These are phyloP conservation scores for Ptiloglossa arizonensis DNA, from an alignment of 1,140 invertebrate species.

Conservation along the genomic window DNA sequence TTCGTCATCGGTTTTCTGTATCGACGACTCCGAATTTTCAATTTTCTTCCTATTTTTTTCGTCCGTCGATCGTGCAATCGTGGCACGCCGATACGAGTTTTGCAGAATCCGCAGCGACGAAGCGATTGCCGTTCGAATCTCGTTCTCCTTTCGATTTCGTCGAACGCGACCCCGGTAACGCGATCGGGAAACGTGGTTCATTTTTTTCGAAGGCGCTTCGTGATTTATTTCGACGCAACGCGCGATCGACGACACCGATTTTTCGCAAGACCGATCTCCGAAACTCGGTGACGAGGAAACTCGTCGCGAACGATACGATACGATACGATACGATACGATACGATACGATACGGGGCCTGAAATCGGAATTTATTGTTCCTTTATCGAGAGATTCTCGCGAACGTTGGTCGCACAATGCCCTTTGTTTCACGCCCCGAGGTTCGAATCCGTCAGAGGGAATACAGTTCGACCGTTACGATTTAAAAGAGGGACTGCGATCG, in stretches of 20 bases:
- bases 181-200: too few relatives aligned
- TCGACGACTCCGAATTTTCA: constrained; percentile 35
- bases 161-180: too few relatives aligned
- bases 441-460: background rate
- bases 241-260: too few relatives aligned
- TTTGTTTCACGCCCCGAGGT: background rate
- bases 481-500: background rate
- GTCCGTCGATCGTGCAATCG: constrained; percentile 32
- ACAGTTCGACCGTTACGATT: background rate
- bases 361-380: constrained; percentile 53
- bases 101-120: constrained; percentile 27
- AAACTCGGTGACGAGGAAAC: too few relatives aligned
- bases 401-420: constrained; percentile 21
- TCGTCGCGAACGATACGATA: too few relatives aligned
- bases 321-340: too few relatives aligned
- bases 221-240: too few relatives aligned
- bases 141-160: too few relatives aligned
- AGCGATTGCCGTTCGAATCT: background rate
- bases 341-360: too few relatives aligned
- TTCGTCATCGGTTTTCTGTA: constrained; percentile 34
- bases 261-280: too few relatives aligned
- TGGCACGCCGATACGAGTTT: constrained; percentile 12
- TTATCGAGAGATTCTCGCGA: constrained; percentile 28
- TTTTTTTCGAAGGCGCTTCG: too few relatives aligned
- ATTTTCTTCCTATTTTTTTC: constrained; percentile 33